Base-by-base conservation (phyloP, 2,888 invertebrate genomes). In the Lutraria lutraria region DNA sequence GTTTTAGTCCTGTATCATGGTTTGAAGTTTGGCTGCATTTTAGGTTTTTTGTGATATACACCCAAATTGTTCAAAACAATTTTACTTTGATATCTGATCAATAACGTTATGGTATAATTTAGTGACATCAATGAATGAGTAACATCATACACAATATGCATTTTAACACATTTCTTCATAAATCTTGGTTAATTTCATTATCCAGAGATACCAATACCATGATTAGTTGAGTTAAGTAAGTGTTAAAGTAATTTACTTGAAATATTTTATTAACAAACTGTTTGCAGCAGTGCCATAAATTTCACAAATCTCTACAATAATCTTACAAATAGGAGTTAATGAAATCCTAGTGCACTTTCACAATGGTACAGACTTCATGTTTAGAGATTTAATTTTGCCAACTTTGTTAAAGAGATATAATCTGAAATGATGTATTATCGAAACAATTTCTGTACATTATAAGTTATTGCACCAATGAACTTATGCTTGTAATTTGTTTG, bases 371-470 rank as follows among this genome's bases (percentile, higher is more conserved):
- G 12, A n/a, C 63, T n/a, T n/a, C 25, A 25, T 68, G 63, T 68
- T 68, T 12, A 25, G n/a, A 68, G 63, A 68, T 68, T 68, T 43
- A 43, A 43, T 43, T 68, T 68, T 68, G n/a, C 25, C n/a, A 68
- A 68, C 25, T 68, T 68, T 68, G 63, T 68, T 68, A 68, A 68
- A n/a, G 25, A 68, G 63, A 68, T 68, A 68, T 8, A 12, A 68
- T 68, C 63, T 25, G 25, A 68, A 68, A 68, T 68, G 25, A 68
- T 68, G 25, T 68, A 68, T 68, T 68, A 68, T 68, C 25, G n/a
- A 68, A 68, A 68, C 25, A 68, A 68, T 68, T 21, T n/a, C n/a
- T 68, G 63, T 68, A 68, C 63, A 68, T 68, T 68, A 16, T 68
- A 68, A 12, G 63, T 68, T 68, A 25, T 25, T 25, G 63, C 63